Evolutionary conservation across 2,797 vertebrate genomes (phyloP).

Genomic region (Coregonus ussuriensis): DNA sequence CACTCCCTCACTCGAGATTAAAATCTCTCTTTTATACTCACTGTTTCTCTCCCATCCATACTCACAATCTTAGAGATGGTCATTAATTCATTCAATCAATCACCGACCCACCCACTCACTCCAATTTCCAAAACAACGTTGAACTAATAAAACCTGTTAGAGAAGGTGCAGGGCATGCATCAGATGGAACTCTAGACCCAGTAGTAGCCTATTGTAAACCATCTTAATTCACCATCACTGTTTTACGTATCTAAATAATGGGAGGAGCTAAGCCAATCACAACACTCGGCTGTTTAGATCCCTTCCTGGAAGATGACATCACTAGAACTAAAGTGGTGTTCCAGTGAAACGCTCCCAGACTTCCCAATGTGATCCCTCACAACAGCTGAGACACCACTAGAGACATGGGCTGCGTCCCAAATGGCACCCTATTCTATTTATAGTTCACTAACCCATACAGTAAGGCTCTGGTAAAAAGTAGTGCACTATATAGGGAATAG

Average conservation of each 20-base stretch:
- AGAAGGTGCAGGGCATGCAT: neutral
- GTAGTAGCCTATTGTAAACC: neutral
- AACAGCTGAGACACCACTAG: neutral
- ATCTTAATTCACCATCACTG: conserved; percentile 23
- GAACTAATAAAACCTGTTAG: neutral
- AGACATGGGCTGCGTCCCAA: neutral
- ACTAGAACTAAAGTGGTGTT: conserved; percentile 25
- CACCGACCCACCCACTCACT: neutral
- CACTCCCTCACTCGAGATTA: neutral
- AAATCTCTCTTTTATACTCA: neutral
- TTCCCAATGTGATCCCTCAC: neutral
- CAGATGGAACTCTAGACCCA: neutral
- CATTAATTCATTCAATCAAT: neutral
- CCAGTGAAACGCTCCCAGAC: neutral
- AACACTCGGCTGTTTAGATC: conserved; percentile 34
- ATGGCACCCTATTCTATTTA: neutral
- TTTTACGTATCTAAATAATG: conserved; percentile 34
- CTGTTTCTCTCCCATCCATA: neutral
- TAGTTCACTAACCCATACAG: neutral
- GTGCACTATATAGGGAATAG: neutral
- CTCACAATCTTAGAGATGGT: too few relatives aligned
- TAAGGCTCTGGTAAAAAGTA: neutral
- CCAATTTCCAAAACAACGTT: neutral
- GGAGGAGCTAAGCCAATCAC: conserved; percentile 50
- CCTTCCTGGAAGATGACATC: conserved; percentile 65